Percentiles rank a stretch among this genome's conserved stretches.
Conservation (phyloP, 2,888 invertebrate genomes). For the Rambutsinella grinnellia region DNA sequence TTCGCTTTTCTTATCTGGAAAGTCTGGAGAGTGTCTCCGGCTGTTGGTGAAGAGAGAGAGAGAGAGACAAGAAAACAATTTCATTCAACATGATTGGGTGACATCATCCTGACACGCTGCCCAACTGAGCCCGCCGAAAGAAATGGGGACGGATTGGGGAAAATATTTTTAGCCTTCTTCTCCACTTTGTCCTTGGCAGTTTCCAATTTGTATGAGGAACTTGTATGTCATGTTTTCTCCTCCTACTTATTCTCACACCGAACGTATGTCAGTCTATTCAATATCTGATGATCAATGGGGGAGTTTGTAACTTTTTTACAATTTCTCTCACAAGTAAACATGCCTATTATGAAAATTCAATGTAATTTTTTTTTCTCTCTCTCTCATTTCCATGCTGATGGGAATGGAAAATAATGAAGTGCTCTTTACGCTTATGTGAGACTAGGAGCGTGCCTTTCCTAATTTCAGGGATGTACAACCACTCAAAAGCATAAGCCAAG, state of each 20-base stretch:
- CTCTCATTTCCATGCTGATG: no score
- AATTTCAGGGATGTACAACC: constrained; percentile 1
- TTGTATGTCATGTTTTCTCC: no score
- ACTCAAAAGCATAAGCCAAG: no score
- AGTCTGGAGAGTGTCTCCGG: background rate
- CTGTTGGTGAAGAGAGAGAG: background rate
- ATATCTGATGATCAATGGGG: no score
- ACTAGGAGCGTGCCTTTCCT: constrained; percentile 2
- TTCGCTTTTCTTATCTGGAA: background rate
- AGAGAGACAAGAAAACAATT: constrained; percentile 5
- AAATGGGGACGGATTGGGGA: no score
- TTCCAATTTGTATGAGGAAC: no score
- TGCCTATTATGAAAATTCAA: background rate
- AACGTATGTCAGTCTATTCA: no score
- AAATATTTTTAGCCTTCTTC: no score
- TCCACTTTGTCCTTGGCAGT: no score
- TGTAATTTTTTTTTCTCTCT: constrained; percentile 4
- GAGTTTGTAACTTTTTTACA: constrained; percentile 2
- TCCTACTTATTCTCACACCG: no score
- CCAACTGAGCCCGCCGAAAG: constrained; percentile 55
- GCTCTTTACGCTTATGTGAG: background rate
- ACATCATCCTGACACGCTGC: constrained; percentile 45
- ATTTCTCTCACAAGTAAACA: constrained; percentile 15
- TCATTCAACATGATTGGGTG: constrained; percentile 36
- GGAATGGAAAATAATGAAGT: no score